These are phyloP conservation scores for Crenichthys baileyi DNA, from an alignment of 2,797 vertebrate species.

Conservation along the genomic window DNA sequence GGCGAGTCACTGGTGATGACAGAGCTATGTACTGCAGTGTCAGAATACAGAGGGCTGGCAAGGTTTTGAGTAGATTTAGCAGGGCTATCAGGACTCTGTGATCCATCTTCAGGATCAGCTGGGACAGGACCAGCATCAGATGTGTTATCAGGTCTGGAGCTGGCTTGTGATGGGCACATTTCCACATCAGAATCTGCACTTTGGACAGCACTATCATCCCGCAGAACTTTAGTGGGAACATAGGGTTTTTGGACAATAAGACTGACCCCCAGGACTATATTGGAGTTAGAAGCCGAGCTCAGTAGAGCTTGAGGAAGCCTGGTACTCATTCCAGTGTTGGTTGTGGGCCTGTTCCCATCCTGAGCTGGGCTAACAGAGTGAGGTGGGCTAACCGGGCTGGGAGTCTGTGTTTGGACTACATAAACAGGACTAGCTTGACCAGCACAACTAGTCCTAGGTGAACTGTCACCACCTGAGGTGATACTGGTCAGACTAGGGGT, in stretches of 20 bases:
- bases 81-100: conserved; percentile 5
- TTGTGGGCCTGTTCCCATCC: conserved; percentile 15
- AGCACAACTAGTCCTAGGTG: conserved; percentile 56
- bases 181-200: conserved; percentile 13
- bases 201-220: conserved; percentile 1
- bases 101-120: conserved; percentile 2
- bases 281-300: conserved; percentile 21
- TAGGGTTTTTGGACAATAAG: conserved; percentile 1
- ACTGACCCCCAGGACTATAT: background rate
- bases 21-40: conserved; percentile 27
- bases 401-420: conserved; percentile 25
- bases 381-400: conserved; percentile 34
- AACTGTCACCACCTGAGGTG: conserved; percentile 17
- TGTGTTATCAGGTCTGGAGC: background rate
- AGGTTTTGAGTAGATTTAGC: conserved; percentile 12
- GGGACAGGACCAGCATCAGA: conserved; percentile 8
- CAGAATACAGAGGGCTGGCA: conserved; percentile 9
- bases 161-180: conserved; percentile 4
- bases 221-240: background rate
- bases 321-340: conserved; percentile 25
- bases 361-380: conserved; percentile 27
- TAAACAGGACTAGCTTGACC: conserved; percentile 63
- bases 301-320: conserved; percentile 12
- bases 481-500: conserved; percentile 14
- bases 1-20: conserved; percentile 2